Evolutionary conservation across 2,113 vertebrate species (phyloP).

Genomic region (Cyprinus carpio): DNA sequence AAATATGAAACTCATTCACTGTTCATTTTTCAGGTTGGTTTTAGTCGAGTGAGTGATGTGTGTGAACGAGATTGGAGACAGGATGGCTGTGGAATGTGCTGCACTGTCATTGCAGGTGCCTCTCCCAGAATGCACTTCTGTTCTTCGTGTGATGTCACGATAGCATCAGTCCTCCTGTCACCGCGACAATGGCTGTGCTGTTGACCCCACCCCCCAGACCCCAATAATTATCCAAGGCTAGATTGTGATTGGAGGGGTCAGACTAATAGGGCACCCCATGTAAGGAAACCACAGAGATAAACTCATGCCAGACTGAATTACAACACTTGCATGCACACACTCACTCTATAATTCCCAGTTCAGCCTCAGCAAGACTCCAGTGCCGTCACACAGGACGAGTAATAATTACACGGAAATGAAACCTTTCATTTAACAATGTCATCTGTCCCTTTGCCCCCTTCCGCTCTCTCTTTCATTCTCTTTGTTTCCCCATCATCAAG

Average conservation of each 20-base stretch:
- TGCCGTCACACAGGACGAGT: slow-evolving; percentile 3
- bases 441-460: slow-evolving; percentile 10
- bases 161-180: slow-evolving; percentile 52
- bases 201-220: slow-evolving; percentile 36
- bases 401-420: slow-evolving; percentile 31
- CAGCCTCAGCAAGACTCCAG: slow-evolving; percentile 12
- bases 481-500: slow-evolving; percentile 13
- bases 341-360: slow-evolving; percentile 29
- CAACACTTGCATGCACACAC: slow-evolving; percentile 21
- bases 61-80: slow-evolving; percentile 36
- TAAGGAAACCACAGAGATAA: slow-evolving; percentile 32
- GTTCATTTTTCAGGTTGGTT: slow-evolving; percentile 13
- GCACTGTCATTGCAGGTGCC: slow-evolving; percentile 50
- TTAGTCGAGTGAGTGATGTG: slow-evolving; percentile 19
- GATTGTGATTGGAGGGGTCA: slow-evolving; percentile 36
- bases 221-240: slow-evolving; percentile 16
- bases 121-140: slow-evolving; percentile 44
- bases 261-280: slow-evolving; percentile 17
- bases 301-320: slow-evolving; percentile 24
- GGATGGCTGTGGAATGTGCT: slow-evolving; percentile 48
- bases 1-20: background rate
- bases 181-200: slow-evolving; percentile 34
- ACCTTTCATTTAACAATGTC: slow-evolving; percentile 32
- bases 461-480: slow-evolving; percentile 13
- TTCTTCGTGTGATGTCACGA: slow-evolving; percentile 46